Percentiles rank a stretch among this genome's conserved stretches.
Evolutionary conservation across 2,113 vertebrate species (phyloP).

Genomic region (Nesogale talazaci): DNA sequence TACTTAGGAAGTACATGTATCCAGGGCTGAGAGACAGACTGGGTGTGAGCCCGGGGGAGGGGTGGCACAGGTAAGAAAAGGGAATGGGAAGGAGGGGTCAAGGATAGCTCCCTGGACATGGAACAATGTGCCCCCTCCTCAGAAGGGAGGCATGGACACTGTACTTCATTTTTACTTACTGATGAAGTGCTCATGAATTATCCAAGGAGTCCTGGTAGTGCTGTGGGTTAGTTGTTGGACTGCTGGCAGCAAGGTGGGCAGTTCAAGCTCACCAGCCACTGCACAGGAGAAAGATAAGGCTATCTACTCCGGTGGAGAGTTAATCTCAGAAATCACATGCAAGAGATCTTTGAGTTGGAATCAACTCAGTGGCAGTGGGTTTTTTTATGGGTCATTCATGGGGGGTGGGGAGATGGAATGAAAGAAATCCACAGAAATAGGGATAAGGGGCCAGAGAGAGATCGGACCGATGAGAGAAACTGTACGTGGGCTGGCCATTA

Average conservation of each 20-base stretch:
- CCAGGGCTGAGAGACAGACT: not conserved
- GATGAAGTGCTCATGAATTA: not conserved
- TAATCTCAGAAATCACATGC: too few species aligned
- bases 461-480: not conserved
- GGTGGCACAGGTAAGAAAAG: too few species aligned
- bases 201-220: too few species aligned
- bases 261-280: not conserved
- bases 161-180: not conserved
- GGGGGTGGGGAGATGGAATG: not conserved
- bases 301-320: too few species aligned
- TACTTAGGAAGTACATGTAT: too few species aligned
- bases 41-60: not conserved
- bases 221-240: not conserved
- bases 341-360: too few species aligned
- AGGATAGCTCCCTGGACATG: not conserved
- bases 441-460: not conserved
- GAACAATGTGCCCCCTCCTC: not conserved
- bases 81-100: too few species aligned
- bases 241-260: not conserved
- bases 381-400: not conserved
- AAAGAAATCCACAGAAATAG: not conserved
- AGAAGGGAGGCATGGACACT: not conserved
- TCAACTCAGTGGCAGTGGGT: too few species aligned
- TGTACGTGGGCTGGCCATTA: too few species aligned
- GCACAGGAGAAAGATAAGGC: too few species aligned